Base-by-base conservation (phyloP, 2,113 vertebrate species). In the Otocyon megalotis region DNA sequence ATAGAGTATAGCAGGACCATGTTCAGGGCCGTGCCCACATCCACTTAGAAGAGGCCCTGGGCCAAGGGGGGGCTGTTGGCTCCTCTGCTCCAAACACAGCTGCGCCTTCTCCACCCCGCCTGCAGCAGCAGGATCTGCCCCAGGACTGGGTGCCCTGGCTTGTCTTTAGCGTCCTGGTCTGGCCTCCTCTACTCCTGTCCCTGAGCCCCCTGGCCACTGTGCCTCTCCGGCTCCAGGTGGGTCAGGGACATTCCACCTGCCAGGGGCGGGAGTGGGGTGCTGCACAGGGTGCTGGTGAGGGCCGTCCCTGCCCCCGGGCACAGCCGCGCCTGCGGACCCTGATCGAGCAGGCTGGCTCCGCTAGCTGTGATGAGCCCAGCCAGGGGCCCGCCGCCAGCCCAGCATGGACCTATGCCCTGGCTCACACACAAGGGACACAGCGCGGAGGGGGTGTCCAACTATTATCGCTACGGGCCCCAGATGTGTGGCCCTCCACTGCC, bases 201-300 rank as follows among this genome's bases (percentile, higher is more conserved):
- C 98, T 97, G 88, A 94, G 97, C 87, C 81, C 94, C 96, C 72
- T 98, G 96, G 96, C 79, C 98, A 60, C 91, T 90, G 96, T 97
- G 96, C 79, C 98, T 98, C 84, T 98, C 97, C 74, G 98, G 92
- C 74, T 99, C 96, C 35, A 98, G 94, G 79, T 62, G 32, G 15
- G 74, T 94, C 62, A 98, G 91, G 12, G 93, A 77, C 97, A 97
- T 94, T 98, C 97, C 77, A 98, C 94, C 98, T 99, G 98, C 98
- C 98, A 88, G 17, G 0, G 13, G 19, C 62, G 14, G 60, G n/a
- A n/a, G 81, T 69, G 32, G 79, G 58, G 48, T 43, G 16, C 53
- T 63, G n/a, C 67, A 37, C 14, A 16, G 19, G 56, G 6, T 3
- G 35, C 50, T 63, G 24, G 14, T 11, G 50, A 53, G 35, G n/a